These are phyloP conservation scores for Patiria pectinifera DNA, from an alignment of 53 echinoderm and acorn worm species.

Conservation along the genomic window DNA sequence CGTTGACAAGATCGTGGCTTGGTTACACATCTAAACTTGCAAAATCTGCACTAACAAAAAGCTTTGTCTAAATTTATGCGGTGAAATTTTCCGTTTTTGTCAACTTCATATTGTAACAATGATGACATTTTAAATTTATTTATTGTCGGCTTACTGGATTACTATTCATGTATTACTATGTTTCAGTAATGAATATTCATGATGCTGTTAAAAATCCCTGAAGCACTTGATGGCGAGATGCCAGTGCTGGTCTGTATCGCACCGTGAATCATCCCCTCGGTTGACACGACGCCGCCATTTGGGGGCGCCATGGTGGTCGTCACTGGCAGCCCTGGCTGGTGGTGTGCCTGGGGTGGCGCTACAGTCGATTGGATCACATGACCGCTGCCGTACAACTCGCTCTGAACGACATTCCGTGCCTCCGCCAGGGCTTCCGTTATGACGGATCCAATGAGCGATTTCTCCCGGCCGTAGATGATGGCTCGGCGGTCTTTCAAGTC, in stretches of 20 bases:
- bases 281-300: conserved; percentile 12
- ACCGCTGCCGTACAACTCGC: conserved; percentile 50
- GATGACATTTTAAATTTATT: neutral
- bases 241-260: conserved; percentile 27
- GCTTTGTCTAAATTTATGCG: too few species aligned
- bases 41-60: too few species aligned
- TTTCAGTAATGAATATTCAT: conserved; percentile 54
- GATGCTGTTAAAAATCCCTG: conserved; percentile 44
- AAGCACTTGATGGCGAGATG: neutral
- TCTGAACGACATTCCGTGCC: conserved; percentile 73
- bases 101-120: neutral
- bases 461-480: conserved; percentile 64
- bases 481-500: conserved; percentile 57
- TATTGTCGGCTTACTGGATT: neutral
- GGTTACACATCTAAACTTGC: too few species aligned
- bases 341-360: conserved; percentile 38
- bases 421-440: conserved; percentile 82
- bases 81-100: too few species aligned
- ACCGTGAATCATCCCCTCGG: conserved; percentile 31
- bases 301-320: conserved; percentile 57
- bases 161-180: neutral
- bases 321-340: conserved; percentile 5
- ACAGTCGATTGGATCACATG: conserved; percentile 58
- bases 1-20: too few species aligned
- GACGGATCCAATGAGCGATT: conserved; percentile 70